Conservation (phyloP, 1,140 invertebrate species). For the Anoplolepis gracilipes region DNA sequence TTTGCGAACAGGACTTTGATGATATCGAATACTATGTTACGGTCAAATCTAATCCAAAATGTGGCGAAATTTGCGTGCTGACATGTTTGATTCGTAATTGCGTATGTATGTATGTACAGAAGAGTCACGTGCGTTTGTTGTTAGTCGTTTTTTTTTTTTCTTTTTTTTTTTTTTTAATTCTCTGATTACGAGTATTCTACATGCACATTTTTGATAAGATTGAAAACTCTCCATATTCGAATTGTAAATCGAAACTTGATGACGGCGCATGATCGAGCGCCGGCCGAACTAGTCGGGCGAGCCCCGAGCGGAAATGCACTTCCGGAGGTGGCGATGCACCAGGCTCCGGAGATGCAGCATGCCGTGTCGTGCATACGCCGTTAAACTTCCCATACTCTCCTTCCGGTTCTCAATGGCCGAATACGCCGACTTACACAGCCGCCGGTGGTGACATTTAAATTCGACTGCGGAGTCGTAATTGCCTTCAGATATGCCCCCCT, state of each 20-base stretch:
- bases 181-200: background rate
- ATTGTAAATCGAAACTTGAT: slow-evolving; percentile 3
- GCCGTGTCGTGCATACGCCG: slow-evolving; percentile 5
- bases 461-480: slow-evolving; percentile 68
- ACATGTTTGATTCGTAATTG: background rate
- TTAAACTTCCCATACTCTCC: background rate
- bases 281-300: background rate
- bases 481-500: background rate
- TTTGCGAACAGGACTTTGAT: slow-evolving; percentile 6
- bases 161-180: background rate
- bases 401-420: slow-evolving; percentile 1
- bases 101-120: too few relatives aligned
- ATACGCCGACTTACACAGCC: slow-evolving; percentile 15
- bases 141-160: too few relatives aligned
- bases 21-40: background rate
- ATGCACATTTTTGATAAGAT: too few relatives aligned
- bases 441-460: slow-evolving; percentile 71
- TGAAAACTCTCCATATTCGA: background rate
- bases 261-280: background rate
- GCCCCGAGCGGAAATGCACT: slow-evolving; percentile 21
- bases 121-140: too few relatives aligned
- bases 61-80: background rate
- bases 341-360: slow-evolving; percentile 3
- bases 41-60: slow-evolving; percentile 20
- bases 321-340: slow-evolving; percentile 41